Evolutionary conservation across 2,888 invertebrate genomes (phyloP), one percentile per base, ranked within the genome.

Genomic region (Parthenolecanium corni): DNA sequence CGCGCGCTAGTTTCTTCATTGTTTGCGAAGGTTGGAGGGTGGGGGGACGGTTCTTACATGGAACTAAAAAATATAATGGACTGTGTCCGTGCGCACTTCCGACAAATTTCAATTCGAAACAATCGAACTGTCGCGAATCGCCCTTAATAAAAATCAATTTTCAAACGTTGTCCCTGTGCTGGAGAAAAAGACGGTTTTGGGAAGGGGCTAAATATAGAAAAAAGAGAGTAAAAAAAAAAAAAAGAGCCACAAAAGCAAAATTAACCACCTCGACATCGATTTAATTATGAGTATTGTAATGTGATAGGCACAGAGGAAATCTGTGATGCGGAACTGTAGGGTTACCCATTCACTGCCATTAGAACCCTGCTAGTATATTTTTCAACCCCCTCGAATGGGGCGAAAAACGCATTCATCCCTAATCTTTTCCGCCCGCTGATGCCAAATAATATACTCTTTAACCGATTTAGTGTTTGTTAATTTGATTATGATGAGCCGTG

Each of bases 211-310:
- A n/a, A n/a, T n/a, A n/a, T n/a, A n/a, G n/a, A 31, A 31, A 31
- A 31, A 6, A 31, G 31, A 31, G 31, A 31, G 9, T 31, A 9
- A 31, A 31, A 31, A 31, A 31, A 6, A 31, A 31, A 6, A 31
- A 31, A 31, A 31, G 44, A 4, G 44, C 44, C 3, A 76, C 75
- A 21, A 23, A 44, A 24, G 12, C 14, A 44, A 56, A 56, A 56
- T 46, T 23, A 56, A 56, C 56, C 38, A 42, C 21, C 18, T 46
- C 42, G 44, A 54, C 36, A 54, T 54, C 56, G 44, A 25, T 56
- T 53, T 56, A 56, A 56, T 56, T 56, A 56, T 46, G 46, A 56
- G 42, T 40, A 56, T 56, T 56, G 56, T 56, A 20, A n/a, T 38
- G 14, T n/a, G 44, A 23, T 21, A 23, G n/a, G n/a, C n/a, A n/a